Base-by-base conservation (phyloP, 1,140 invertebrate species). In the Dysdera silvatica region DNA sequence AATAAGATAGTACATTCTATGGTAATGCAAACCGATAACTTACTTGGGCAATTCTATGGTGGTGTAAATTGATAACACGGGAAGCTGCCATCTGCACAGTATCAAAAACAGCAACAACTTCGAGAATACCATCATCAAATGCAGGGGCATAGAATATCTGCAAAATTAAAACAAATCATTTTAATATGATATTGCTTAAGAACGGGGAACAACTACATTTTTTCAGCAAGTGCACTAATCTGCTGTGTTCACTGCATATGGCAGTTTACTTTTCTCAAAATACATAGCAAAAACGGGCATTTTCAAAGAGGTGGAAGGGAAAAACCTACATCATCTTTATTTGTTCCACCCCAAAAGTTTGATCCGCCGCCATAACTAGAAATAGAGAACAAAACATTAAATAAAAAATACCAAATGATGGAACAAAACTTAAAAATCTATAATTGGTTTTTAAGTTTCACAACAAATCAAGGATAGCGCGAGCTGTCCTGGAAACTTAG, bases 71-170 rank as follows among this genome's bases (percentile, higher is more conserved):
- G 58, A 97, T 91, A 2, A 97, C 81, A 18, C 94, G 80, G 0
- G 91, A 95, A 1, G 94, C 91, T 2, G 93, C 94, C 88, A 98
- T 95, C 79, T 98, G 95, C 16, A 95, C 89, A 0, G 91, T 92
- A 0, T 93, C 93, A 77, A 96, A 97, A 0, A 97, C 92, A 12
- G 93, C 93, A 4, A 98, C 92, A 16, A 98, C 94, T 80, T 96
- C 90, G 7, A 97, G 78, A 52, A 96, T 87, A 51, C 89, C 83
- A 77, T 97, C 93, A 77, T 97, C 93, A 70, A 95, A 92, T 4
- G 87, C 88, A 1, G 89, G 91, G 2, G 88, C 84, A 14, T 92
- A 76, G 71, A 94, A 95, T 16, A 89, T 24, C 66, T 67, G 12
- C 3, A 29, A 24, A 55, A 28, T 41, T 24, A 26, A 1, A 48